Percentiles rank a stretch among this genome's conserved stretches.
Conservation (phyloP, 2,113 vertebrate species). For the Orientallactaga bullata region DNA sequence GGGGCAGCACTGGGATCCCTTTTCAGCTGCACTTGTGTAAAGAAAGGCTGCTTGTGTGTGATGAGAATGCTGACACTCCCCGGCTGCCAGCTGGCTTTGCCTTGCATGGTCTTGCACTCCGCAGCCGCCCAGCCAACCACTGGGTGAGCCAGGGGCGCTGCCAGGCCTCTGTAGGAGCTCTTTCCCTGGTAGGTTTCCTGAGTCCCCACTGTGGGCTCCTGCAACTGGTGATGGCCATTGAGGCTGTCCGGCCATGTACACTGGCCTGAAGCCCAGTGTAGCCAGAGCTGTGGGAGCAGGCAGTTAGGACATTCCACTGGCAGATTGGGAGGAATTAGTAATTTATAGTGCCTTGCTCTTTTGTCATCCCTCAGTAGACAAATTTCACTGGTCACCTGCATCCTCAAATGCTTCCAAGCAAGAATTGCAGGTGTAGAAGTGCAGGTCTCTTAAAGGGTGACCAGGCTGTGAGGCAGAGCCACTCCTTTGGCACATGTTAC, state of each 20-base stretch:
- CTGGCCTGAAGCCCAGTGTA: not conserved
- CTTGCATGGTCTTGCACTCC: not conserved
- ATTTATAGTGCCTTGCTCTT: not conserved
- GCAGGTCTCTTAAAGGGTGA: no score
- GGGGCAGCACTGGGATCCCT: not conserved
- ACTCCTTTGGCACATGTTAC: not conserved
- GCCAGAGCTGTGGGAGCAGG: not conserved
- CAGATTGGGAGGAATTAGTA: not conserved
- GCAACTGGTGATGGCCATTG: not conserved
- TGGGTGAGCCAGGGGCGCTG: not conserved
- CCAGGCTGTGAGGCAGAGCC: not conserved
- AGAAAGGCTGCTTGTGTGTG: no score
- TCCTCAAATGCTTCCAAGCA: not conserved
- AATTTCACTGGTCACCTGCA: not conserved
- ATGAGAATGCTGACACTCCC: not conserved
- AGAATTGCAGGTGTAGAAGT: accelerated
- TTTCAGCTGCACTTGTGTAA: not conserved
- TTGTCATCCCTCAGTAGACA: not conserved
- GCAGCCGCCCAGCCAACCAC: not conserved
- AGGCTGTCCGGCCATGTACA: not conserved
- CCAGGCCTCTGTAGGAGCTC: constrained; percentile 79
- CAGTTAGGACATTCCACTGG: not conserved
- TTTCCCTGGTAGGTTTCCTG: constrained; percentile 1
- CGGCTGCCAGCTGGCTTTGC: not conserved
- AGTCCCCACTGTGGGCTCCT: not conserved